These are phyloP conservation scores for Paedocypris sp. DNA, from an alignment of 2,113 vertebrate genomes.

Conservation along the genomic window DNA sequence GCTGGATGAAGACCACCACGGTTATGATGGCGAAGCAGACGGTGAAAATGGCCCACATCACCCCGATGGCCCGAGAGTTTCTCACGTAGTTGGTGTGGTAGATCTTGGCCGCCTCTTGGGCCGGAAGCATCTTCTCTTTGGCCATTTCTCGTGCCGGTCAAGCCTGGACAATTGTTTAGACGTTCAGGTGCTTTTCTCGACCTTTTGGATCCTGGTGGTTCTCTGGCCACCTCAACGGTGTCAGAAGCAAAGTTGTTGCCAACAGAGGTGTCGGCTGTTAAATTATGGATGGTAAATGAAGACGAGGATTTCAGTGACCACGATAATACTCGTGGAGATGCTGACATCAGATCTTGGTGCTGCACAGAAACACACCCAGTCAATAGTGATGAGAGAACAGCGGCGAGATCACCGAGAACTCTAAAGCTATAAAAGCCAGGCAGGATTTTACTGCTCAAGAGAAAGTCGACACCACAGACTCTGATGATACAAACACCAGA, in stretches of 20 bases:
- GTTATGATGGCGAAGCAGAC: slow-evolving; percentile 86
- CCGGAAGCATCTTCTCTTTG: slow-evolving; percentile 75
- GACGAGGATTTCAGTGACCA: slow-evolving; percentile 24
- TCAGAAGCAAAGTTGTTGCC: slow-evolving; percentile 16
- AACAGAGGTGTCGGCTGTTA: slow-evolving; percentile 34
- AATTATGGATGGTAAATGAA: slow-evolving; percentile 41
- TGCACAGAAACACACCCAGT: not conserved
- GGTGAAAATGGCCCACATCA: slow-evolving; percentile 91
- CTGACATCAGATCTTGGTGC: slow-evolving; percentile 9
- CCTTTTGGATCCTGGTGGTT: not conserved
- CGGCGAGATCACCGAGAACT: not conserved
- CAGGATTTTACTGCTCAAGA: not conserved
- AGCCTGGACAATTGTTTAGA: not conserved
- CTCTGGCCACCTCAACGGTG: not conserved
- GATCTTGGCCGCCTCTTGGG: slow-evolving; percentile 87
- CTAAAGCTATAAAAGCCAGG: too few relatives aligned
- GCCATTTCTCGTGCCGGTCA: not conserved
- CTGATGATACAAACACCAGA: not conserved
- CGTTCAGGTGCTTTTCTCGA: not conserved
- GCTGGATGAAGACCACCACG: slow-evolving; percentile 90
- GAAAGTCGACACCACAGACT: not conserved
- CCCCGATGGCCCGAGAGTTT: slow-evolving; percentile 85
- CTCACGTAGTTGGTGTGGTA: slow-evolving; percentile 97
- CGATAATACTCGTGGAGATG: slow-evolving; percentile 8
- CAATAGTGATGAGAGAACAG: not conserved